Percentiles rank a stretch among this genome's conserved stretches.
Conservation (phyloP, 2,113 vertebrate genomes). For the Hemiscyllium ocellatum region DNA sequence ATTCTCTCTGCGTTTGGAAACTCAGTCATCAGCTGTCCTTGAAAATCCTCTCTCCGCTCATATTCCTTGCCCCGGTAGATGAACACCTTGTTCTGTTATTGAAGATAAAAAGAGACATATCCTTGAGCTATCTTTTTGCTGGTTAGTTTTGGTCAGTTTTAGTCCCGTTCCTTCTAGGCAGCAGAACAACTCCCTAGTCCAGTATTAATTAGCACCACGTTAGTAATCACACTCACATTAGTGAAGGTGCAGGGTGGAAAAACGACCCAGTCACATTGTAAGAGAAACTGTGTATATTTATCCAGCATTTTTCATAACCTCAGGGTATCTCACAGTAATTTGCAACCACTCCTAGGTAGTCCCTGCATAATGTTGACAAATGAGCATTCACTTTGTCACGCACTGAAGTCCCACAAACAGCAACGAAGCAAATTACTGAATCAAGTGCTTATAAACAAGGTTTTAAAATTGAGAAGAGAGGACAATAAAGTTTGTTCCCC, state of each 20-base stretch:
- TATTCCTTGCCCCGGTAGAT: constrained; percentile 96
- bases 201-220: not conserved
- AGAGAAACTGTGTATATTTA: not conserved
- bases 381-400: not conserved
- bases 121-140: not conserved
- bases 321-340: not conserved
- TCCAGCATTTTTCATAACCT: not conserved
- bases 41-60: constrained; percentile 91
- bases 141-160: not conserved
- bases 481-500: not conserved
- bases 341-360: not conserved
- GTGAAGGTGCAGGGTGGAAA: not conserved
- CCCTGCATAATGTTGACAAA: not conserved
- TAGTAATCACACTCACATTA: not conserved
- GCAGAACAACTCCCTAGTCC: not conserved
- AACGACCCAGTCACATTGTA: not conserved
- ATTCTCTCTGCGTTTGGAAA: constrained; percentile 84
- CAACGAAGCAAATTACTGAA: not conserved
- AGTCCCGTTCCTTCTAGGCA: not conserved
- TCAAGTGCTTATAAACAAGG: not conserved
- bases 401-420: not conserved
- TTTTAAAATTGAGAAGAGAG: not conserved
- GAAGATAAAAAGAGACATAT: not conserved
- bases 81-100: constrained; percentile 87
- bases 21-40: constrained; percentile 85